These are phyloP conservation scores for Salarias fasciatus DNA, from an alignment of 2,797 vertebrate genomes.

Conservation along the genomic window DNA sequence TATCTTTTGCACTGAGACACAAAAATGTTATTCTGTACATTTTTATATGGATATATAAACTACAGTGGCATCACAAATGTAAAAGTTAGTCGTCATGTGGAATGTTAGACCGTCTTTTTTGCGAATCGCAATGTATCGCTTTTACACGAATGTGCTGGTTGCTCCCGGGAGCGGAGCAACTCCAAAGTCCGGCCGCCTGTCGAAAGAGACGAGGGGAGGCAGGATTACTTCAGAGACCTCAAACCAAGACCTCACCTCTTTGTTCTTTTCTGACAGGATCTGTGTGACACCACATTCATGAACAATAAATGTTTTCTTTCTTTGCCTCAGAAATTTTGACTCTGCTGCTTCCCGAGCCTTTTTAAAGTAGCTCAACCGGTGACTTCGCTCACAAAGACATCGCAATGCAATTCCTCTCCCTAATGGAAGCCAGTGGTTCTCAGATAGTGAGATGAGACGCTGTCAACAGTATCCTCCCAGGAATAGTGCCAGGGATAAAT, in stretches of 20 bases:
- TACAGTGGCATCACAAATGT: constrained; percentile 78
- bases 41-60: constrained; percentile 79
- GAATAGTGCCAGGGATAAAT: constrained; percentile 75
- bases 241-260: constrained; percentile 78
- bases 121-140: constrained; percentile 79
- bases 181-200: constrained; percentile 70
- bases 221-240: constrained; percentile 71
- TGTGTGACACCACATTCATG: constrained; percentile 78
- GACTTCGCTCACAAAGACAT: constrained; percentile 59
- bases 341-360: constrained; percentile 57
- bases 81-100: constrained; percentile 82
- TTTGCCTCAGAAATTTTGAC: constrained; percentile 63
- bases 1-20: constrained; percentile 88
- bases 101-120: constrained; percentile 83
- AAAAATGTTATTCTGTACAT: constrained; percentile 84
- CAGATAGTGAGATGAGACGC: constrained; percentile 72
- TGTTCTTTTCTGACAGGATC: constrained; percentile 74
- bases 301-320: constrained; percentile 88
- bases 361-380: constrained; percentile 45
- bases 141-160: constrained; percentile 80
- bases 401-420: constrained; percentile 45
- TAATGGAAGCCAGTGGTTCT: constrained; percentile 69
- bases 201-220: constrained; percentile 48
- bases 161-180: constrained; percentile 59
- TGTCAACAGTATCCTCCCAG: constrained; percentile 68